Base-by-base conservation (phyloP, 2,113 vertebrate genomes). In the Bombycilla garrulus region DNA sequence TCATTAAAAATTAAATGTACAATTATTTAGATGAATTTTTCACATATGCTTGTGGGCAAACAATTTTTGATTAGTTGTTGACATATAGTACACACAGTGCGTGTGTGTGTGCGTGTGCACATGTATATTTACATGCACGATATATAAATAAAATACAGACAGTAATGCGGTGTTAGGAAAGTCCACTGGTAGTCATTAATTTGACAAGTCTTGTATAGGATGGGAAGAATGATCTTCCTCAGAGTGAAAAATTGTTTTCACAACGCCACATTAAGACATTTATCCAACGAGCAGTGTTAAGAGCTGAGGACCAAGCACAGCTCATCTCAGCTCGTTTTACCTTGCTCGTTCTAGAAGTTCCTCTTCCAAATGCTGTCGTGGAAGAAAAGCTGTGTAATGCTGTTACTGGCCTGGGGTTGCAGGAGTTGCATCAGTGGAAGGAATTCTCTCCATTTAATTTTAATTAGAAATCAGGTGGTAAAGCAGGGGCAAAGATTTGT, bases 1-100 rank as follows among this genome's bases (percentile, higher is more conserved):
- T 95, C 95, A 97, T 96, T 97, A 97, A 95, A 96, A 96, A 96
- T 95, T 97, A 97, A 96, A 95, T 96, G 96, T 96, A 96, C 95
- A 96, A 96, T 96, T 97, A 96, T 97, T 97, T 96, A 96, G 96
- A 96, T 97, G 95, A 96, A 96, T 96, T 95, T 97, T 97, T 88
- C 93, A 97, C 92, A 96, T 96, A 96, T 96, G 95, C 93, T 97
- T 96, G 95, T 96, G 94, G 95, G 95, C 95, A 97, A 97, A 97
- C 95, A 96, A 92, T 95, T 97, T 96, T 96, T 96, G 94, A 96
- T 96, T 96, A 96, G 92, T 96, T 96, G 95, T 97, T 94, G 95
- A 95, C 95, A 96, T 97, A 96, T 91, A 96, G 93, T 95, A 95
- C 94, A 96, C 96, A 96, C 93, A 95, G 87, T 91, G 96, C 92